Base-by-base conservation (phyloP, 2,113 vertebrate species). In the Microcebus tavaratra region DNA sequence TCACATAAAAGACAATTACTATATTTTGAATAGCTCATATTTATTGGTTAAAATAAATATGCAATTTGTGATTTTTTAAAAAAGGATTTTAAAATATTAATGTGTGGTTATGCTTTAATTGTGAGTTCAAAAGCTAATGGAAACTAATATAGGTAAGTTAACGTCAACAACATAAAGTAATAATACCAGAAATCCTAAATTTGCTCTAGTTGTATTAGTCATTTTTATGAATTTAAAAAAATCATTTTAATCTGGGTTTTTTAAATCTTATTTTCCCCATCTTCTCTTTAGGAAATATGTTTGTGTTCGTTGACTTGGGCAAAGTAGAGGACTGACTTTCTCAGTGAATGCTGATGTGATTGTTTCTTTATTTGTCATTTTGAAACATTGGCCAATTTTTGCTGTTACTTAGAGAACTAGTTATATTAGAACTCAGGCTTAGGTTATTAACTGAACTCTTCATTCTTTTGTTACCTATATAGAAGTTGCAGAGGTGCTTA, bases 21-120 rank as follows among this genome's bases (percentile, higher is more conserved):
- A 39, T 73, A 50, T 87, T 91, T 91, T 88, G 9, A 88, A 76
- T 55, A 91, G 73, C 6, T 7, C 2, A 78, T 75, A 42, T 90
- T 94, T 75, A 86, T 31, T 75, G 87, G 20, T 20, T 87, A 68
- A 95, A 83, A 36, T 91, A 79, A 39, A 73, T 95, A 65, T 73
- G 29, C 78, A 86, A 21, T 63, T 72, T 50, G 5, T 82, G 48
- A 59, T 65, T 65, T 92, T 87, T 78, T 39, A 50, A 42, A 80
- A 83, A 70, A 72, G 8, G 2, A 36, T 55, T 84, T 89, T 65
- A n/a, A 42, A 25, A 79, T 90, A 75, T 42, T 75, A 70, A 59
- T 65, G 15, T 27, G n/a, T 53, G 20, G 21, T 70, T 59, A 63
- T 27, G 73, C 50, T 88, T 65, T 80, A 92, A 73, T 53, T 73